phyloP scores from a whole-genome alignment of 2,888 invertebrate species.

The Therioaphis trifolii region DNA sequence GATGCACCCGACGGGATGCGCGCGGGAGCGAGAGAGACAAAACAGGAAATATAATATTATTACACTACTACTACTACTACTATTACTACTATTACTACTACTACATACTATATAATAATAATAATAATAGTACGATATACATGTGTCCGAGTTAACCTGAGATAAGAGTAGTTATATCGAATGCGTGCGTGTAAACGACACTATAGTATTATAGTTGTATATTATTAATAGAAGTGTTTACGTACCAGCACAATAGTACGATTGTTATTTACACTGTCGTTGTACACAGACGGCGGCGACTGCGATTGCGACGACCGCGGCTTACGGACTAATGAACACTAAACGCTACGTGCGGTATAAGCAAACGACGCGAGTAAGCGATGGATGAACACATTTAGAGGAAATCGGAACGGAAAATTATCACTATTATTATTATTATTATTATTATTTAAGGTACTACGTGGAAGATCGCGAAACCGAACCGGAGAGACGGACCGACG shows the following conservation, averaged over 20 bases:
- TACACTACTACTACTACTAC: not conserved
- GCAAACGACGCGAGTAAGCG: not conserved
- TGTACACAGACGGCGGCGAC: not conserved
- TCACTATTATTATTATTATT: not conserved
- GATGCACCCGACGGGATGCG: not conserved
- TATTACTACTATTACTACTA: not conserved
- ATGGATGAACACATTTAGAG: conserved; percentile 42
- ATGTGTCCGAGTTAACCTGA: conserved; percentile 56
- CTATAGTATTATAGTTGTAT: no score
- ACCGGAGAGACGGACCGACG: no score
- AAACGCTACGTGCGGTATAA: conserved; percentile 35
- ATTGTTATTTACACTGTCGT: not conserved
- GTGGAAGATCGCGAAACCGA: no score
- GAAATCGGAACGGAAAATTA: no score
- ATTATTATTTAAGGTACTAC: not conserved
- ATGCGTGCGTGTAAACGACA: not conserved
- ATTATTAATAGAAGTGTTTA: not conserved
- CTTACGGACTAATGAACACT: conserved; percentile 57
- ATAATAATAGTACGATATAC: not conserved
- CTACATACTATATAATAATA: not conserved
- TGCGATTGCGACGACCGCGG: not conserved
- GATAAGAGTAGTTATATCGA: conserved; percentile 4
- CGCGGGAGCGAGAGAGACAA: conserved; percentile 1
- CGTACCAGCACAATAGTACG: not conserved
- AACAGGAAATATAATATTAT: conserved; percentile 1